phyloP scores from a whole-genome alignment of 2,888 invertebrate species.

The Cloeon dipterum region DNA sequence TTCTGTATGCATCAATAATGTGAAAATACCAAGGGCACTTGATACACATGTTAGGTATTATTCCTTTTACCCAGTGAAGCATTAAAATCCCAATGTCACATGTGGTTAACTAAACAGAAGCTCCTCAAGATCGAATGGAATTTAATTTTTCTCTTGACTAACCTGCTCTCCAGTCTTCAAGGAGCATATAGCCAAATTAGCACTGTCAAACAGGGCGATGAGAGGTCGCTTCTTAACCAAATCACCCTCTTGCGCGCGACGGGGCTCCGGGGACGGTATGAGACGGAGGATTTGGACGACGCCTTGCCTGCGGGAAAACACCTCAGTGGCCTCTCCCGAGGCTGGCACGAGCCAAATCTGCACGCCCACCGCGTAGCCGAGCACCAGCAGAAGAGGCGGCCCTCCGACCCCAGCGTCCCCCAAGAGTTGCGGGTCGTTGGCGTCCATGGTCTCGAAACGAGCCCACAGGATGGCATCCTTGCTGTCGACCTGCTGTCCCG shows the following conservation, averaged over 20 bases:
- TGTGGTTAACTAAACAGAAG: neutral
- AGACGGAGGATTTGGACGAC: conserved; percentile 60
- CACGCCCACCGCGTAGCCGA: conserved; percentile 71
- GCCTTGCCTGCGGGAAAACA: conserved; percentile 84
- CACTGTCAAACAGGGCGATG: conserved; percentile 73
- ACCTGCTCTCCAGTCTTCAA: conserved; percentile 59
- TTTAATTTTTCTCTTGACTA: conserved; percentile 6
- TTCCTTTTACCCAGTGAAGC: neutral
- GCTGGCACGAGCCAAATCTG: conserved; percentile 74
- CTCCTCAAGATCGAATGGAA: neutral
- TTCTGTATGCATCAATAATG: no score
- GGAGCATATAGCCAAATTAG: no score
- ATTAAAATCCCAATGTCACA: neutral
- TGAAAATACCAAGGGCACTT: no score
- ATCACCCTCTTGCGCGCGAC: conserved; percentile 15
- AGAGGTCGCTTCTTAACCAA: conserved; percentile 75
- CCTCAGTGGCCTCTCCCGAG: conserved; percentile 73
- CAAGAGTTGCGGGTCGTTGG: conserved; percentile 42
- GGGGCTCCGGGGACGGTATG: conserved; percentile 51
- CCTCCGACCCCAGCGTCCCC: conserved; percentile 22
- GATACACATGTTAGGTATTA: neutral
- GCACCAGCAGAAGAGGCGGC: conserved; percentile 58
- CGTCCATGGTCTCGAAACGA: conserved; percentile 68
- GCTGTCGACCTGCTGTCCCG: conserved; percentile 25
- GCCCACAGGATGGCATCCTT: conserved; percentile 49